Conservation (phyloP, 2,888 invertebrate genomes). For the Acholoe squamosa region DNA sequence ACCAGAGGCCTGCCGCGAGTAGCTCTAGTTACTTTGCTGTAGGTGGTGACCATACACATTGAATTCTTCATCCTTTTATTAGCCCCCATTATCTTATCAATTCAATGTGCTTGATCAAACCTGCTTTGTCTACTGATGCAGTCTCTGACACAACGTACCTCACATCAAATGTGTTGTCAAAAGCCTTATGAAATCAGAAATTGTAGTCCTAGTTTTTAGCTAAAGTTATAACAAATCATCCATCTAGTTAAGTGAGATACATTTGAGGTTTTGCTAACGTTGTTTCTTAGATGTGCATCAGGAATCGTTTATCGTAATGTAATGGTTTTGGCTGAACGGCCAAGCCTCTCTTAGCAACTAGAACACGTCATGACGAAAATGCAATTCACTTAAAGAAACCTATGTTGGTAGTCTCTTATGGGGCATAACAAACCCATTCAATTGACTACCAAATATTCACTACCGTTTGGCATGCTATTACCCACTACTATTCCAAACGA, state of each 20-base stretch:
- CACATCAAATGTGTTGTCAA: neutral
- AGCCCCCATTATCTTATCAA: neutral
- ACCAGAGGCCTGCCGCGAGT: neutral
- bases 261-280: neutral
- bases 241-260: neutral
- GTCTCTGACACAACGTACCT: neutral
- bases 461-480: too few relatives aligned
- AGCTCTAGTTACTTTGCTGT: neutral
- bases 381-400: too few relatives aligned
- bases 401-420: too few relatives aligned
- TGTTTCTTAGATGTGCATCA: slow-evolving; percentile 2
- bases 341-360: neutral
- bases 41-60: neutral
- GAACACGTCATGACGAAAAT: neutral
- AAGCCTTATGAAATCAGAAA: neutral
- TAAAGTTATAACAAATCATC: too few relatives aligned
- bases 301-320: neutral
- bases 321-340: neutral
- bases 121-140: neutral
- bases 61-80: neutral
- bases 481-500: too few relatives aligned
- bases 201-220: too few relatives aligned
- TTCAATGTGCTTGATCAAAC: neutral
- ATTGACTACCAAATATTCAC: too few relatives aligned
- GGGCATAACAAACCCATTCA: too few relatives aligned